Evolutionary conservation across 2,888 invertebrate species (phyloP).

Genomic region (Drosophila subsilvestris): DNA sequence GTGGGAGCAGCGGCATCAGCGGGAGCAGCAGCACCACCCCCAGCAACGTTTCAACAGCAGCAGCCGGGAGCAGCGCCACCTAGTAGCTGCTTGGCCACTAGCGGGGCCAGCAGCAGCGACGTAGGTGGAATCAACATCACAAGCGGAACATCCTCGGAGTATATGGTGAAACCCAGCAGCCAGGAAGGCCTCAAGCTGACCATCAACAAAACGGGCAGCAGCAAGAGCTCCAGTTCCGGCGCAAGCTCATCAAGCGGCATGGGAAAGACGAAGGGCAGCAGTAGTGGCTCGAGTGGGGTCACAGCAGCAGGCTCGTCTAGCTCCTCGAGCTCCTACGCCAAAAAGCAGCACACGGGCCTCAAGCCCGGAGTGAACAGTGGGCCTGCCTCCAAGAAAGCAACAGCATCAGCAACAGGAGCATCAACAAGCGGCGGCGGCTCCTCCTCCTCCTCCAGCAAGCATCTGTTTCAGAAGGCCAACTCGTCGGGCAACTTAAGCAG

Average conservation of each 20-base stretch:
- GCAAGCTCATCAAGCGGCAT: slow-evolving; percentile 34
- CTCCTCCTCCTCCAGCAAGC: slow-evolving; percentile 87
- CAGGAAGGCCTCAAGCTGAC: slow-evolving; percentile 94
- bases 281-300: slow-evolving; percentile 26
- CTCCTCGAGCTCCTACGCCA: slow-evolving; percentile 82
- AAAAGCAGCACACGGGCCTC: slow-evolving; percentile 90
- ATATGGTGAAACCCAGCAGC: slow-evolving; percentile 95
- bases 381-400: slow-evolving; percentile 90
- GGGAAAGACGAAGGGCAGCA: slow-evolving; percentile 33
- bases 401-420: slow-evolving; percentile 20
- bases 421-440: slow-evolving; percentile 86
- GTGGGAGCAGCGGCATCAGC: slow-evolving; percentile 39
- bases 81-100: slow-evolving; percentile 45
- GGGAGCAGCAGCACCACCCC: slow-evolving; percentile 30
- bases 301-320: slow-evolving; percentile 13
- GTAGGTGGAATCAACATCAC: slow-evolving; percentile 23
- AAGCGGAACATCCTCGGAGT: slow-evolving; percentile 87
- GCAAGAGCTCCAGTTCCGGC: slow-evolving; percentile 33
- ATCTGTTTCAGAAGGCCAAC: slow-evolving; percentile 83
- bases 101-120: slow-evolving; percentile 47
- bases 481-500: slow-evolving; percentile 82
- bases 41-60: slow-evolving; percentile 29
- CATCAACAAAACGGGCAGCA: slow-evolving; percentile 93
- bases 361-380: slow-evolving; percentile 95
- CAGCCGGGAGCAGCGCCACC: slow-evolving; percentile 38